Conservation (phyloP, 2,113 vertebrate genomes). For the Fulica atra region DNA sequence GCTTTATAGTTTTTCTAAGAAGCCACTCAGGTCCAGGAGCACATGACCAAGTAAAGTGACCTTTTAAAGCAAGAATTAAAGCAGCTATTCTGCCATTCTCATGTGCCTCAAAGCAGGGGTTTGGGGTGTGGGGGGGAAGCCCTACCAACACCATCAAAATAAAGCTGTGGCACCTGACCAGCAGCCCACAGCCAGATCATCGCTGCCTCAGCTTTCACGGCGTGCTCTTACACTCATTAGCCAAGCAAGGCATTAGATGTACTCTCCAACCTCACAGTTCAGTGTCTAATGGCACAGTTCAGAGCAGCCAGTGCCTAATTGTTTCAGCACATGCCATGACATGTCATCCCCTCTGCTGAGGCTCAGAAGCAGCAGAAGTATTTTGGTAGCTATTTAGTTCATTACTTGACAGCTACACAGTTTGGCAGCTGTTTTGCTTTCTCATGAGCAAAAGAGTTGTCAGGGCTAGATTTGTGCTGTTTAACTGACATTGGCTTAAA, state of each 20-base stretch:
- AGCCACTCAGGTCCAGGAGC: not conserved
- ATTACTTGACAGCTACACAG: not conserved
- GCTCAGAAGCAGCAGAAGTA: not conserved
- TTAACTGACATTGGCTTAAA: not conserved
- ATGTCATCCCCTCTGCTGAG: not conserved
- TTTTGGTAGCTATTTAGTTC: not conserved
- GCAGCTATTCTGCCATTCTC: not conserved
- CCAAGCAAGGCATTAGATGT: not conserved
- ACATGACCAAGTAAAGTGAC: not conserved
- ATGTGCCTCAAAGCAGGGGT: not conserved
- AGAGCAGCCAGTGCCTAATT: not conserved
- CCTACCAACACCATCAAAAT: fast-evolving
- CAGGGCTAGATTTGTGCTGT: not conserved
- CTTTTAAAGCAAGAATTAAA: not conserved
- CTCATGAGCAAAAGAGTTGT: not conserved
- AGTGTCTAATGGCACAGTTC: not conserved
- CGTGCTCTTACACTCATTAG: not conserved
- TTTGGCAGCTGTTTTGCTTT: not conserved
- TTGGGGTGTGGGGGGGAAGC: not conserved
- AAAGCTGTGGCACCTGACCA: not conserved
- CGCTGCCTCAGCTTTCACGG: fast-evolving
- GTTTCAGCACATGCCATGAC: not conserved
- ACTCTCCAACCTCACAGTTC: not conserved
- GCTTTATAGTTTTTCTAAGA: not conserved
- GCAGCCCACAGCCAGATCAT: not conserved